phyloP scores from a whole-genome alignment of 2,888 invertebrate genomes.

The Petrolisthes cinctipes region DNA sequence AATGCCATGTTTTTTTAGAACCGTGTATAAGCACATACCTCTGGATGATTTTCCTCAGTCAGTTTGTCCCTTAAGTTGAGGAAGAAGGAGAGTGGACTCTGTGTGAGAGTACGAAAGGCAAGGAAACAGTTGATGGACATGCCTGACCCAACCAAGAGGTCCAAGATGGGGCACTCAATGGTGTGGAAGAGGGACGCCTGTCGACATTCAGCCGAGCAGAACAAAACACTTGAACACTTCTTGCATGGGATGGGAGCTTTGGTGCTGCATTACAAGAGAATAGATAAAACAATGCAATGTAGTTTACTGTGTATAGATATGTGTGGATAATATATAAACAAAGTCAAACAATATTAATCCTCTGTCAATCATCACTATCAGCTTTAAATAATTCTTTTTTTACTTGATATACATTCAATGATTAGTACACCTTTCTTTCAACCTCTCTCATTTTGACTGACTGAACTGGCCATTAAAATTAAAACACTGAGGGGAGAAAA shows the following conservation, averaged over 20 bases:
- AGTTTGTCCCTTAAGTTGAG: slow-evolving; percentile 56
- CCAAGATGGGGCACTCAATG: slow-evolving; percentile 67
- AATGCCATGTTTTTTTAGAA: background rate
- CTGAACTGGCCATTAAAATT: too few relatives aligned
- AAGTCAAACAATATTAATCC: too few relatives aligned
- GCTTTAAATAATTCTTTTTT: too few relatives aligned
- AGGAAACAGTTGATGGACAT: slow-evolving; percentile 68
- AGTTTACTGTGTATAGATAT: background rate
- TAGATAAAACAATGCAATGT: background rate
- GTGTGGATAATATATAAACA: too few relatives aligned
- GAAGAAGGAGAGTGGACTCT: slow-evolving; percentile 61
- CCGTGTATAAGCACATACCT: slow-evolving; percentile 25
- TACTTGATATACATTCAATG: too few relatives aligned
- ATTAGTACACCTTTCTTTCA: too few relatives aligned
- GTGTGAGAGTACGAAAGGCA: slow-evolving; percentile 67
- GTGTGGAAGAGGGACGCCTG: slow-evolving; percentile 67
- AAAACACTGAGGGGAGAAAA: too few relatives aligned
- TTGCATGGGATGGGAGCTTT: slow-evolving; percentile 67
- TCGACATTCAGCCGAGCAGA: slow-evolving; percentile 67
- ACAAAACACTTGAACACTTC: slow-evolving; percentile 67
- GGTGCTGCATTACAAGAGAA: slow-evolving; percentile 36
- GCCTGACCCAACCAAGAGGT: slow-evolving; percentile 67
- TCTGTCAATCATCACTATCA: too few relatives aligned
- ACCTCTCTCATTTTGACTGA: too few relatives aligned
- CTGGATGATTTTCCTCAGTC: slow-evolving; percentile 38